Conservation (phyloP, 2,888 invertebrate genomes). For the Onthophagus sagittarius region DNA sequence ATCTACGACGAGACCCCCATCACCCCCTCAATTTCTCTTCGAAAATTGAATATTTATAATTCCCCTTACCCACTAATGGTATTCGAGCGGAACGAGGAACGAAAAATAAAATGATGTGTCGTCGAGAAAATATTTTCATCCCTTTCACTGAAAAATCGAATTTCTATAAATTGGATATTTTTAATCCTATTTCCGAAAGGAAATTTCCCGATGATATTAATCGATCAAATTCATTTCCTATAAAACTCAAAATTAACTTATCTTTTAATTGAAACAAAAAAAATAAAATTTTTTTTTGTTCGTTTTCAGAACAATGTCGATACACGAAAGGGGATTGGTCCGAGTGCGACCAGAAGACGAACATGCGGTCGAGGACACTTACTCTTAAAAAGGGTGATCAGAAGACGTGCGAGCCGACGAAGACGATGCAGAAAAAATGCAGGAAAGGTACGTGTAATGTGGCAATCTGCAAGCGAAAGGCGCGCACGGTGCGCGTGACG, state of each 20-base stretch:
- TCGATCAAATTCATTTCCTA: neutral
- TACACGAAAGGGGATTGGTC: constrained; percentile 86
- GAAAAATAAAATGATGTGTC: neutral
- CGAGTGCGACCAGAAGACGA: constrained; percentile 81
- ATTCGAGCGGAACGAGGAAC: neutral
- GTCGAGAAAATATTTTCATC: neutral
- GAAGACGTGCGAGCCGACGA: constrained; percentile 73
- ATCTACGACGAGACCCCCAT: neutral
- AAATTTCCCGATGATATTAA: neutral
- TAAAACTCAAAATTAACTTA: no score
- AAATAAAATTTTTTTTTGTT: no score
- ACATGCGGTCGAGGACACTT: constrained; percentile 75
- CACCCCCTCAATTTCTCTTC: neutral
- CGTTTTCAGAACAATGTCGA: constrained; percentile 66
- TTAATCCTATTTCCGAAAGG: neutral
- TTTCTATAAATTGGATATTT: neutral
- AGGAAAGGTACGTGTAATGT: constrained; percentile 68
- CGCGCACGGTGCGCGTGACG: constrained; percentile 16
- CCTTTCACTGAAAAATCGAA: neutral
- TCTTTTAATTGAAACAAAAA: no score
- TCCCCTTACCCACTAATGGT: neutral
- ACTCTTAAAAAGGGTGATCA: constrained; percentile 82
- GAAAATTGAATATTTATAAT: neutral
- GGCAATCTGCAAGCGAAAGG: constrained; percentile 7
- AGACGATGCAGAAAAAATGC: constrained; percentile 87